Evolutionary conservation across 2,113 vertebrate species (phyloP).

Genomic region (Verasper variegatus): DNA sequence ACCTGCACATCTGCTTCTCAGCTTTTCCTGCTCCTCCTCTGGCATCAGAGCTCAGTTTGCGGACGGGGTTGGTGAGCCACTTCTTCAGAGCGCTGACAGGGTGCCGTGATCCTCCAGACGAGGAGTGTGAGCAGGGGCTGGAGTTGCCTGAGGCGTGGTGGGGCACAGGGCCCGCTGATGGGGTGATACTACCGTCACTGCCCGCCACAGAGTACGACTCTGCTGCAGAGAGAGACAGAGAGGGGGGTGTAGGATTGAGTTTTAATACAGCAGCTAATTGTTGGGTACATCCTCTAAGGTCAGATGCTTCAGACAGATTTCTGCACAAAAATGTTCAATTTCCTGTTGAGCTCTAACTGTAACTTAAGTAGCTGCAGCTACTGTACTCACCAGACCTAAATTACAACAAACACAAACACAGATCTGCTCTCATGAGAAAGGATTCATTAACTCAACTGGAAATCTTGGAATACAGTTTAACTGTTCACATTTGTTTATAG

Average conservation of each 20-base stretch:
- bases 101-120: slow-evolving; percentile 74
- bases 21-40: slow-evolving; percentile 65
- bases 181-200: slow-evolving; percentile 83
- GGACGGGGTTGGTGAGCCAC: slow-evolving; percentile 85
- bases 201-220: slow-evolving; percentile 87
- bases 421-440: slow-evolving; percentile 26
- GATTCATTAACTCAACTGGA: not conserved
- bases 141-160: slow-evolving; percentile 83
- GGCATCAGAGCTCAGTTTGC: slow-evolving; percentile 78
- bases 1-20: slow-evolving; percentile 72
- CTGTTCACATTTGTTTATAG: not conserved
- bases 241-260: not conserved
- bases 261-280: slow-evolving; percentile 42
- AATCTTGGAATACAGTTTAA: not conserved
- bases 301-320: slow-evolving; percentile 59
- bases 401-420: slow-evolving; percentile 10
- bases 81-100: slow-evolving; percentile 85
- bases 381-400: slow-evolving; percentile 14
- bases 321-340: slow-evolving; percentile 72
- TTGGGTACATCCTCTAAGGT: slow-evolving; percentile 50
- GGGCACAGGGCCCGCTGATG: slow-evolving; percentile 79
- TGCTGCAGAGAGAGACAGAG: slow-evolving; percentile 48
- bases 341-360: slow-evolving; percentile 65
- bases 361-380: slow-evolving; percentile 44
- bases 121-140: slow-evolving; percentile 80